Evolutionary conservation across 2,113 vertebrate genomes (phyloP).

Genomic region (Cryptotis parvus): DNA sequence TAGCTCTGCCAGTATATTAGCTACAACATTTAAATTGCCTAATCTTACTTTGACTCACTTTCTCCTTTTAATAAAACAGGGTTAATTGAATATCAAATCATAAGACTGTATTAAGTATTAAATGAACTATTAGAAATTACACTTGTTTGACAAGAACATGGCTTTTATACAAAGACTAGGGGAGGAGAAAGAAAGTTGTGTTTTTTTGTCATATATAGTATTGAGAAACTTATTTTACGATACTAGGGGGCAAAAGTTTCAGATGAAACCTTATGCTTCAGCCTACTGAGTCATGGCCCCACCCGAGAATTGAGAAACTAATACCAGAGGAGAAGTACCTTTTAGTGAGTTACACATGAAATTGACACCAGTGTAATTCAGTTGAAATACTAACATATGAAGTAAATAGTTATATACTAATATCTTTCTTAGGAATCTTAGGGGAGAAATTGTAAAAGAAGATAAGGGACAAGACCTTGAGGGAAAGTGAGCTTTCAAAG

Average conservation of each 20-base stretch:
- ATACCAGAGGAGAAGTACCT: background rate
- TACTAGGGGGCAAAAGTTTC: too few species aligned
- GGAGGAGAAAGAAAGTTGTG: background rate
- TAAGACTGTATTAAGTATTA: background rate
- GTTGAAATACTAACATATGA: background rate
- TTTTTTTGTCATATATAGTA: background rate
- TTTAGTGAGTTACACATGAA: background rate
- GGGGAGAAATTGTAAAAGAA: background rate
- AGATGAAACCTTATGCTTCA: too few species aligned
- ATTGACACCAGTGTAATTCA: background rate
- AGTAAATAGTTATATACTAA: too few species aligned
- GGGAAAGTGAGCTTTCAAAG: background rate
- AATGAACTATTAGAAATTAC: background rate
- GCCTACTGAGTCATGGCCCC: too few species aligned
- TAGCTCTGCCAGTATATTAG: background rate
- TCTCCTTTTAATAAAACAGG: background rate
- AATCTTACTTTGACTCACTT: background rate
- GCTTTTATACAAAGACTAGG: background rate
- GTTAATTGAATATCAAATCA: background rate
- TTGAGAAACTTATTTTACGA: too few species aligned
- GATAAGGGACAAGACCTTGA: background rate
- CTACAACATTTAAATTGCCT: background rate
- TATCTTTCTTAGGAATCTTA: background rate
- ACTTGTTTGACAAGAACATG: background rate
- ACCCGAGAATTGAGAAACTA: background rate